Conservation (phyloP, 2,888 invertebrate species). For the Caenorhabditis sinica region DNA sequence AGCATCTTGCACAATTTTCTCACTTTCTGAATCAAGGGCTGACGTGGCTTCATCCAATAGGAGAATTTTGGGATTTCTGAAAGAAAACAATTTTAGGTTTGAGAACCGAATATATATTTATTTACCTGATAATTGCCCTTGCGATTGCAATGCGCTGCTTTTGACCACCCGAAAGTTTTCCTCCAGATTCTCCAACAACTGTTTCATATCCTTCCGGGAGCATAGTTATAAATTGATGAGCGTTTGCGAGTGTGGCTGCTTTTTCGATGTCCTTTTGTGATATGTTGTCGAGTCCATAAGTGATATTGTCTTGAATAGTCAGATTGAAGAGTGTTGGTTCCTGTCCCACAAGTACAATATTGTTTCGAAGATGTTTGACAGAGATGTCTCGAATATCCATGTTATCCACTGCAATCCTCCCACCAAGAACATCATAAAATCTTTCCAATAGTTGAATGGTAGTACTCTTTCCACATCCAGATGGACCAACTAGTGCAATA, state of each 20-base stretch:
- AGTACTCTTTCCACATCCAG: constrained; percentile 85
- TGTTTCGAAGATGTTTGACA: constrained; percentile 74
- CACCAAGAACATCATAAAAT: constrained; percentile 84
- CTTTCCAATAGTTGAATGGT: constrained; percentile 84
- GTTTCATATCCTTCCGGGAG: constrained; percentile 83
- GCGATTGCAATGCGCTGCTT: constrained; percentile 78
- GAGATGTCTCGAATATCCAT: constrained; percentile 77
- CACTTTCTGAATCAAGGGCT: constrained; percentile 83
- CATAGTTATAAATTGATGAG: constrained; percentile 84
- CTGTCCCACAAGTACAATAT: constrained; percentile 84
- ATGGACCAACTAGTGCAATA: constrained; percentile 85
- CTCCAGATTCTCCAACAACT: constrained; percentile 72
- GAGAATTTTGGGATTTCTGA: constrained; percentile 76
- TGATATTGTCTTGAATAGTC: constrained; percentile 84
- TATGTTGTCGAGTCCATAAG: constrained; percentile 83
- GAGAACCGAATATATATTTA: background rate
- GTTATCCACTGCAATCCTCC: constrained; percentile 83
- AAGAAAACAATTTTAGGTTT: background rate
- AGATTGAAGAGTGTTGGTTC: constrained; percentile 85
- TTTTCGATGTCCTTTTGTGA: constrained; percentile 76
- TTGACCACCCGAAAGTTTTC: constrained; percentile 75
- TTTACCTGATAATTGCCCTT: constrained; percentile 72
- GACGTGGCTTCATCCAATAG: constrained; percentile 83
- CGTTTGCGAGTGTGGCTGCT: constrained; percentile 84
- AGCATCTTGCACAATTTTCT: constrained; percentile 90